Evolutionary conservation across 1,140 invertebrate genomes (phyloP).

Genomic region (Drosophila kurseongensis): DNA sequence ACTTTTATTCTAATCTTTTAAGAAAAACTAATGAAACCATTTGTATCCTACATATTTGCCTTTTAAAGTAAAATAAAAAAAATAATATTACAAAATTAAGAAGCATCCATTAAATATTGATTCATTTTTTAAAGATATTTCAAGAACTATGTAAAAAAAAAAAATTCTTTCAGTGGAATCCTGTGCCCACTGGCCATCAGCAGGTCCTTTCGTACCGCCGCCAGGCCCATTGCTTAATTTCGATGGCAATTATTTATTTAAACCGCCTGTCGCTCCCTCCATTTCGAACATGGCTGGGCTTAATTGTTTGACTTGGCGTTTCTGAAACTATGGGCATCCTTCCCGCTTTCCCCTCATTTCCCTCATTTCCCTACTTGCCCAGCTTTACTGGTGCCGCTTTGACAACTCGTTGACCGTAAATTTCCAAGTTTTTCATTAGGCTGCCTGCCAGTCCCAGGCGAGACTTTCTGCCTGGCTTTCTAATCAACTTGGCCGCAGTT

Average conservation of each 20-base stretch:
- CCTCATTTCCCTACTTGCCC: slow-evolving; percentile 20
- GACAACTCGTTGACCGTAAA: slow-evolving; percentile 82
- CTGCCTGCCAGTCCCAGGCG: slow-evolving; percentile 50
- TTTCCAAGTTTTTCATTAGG: slow-evolving; percentile 82
- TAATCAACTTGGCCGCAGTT: slow-evolving; percentile 82
- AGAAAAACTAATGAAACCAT: no score
- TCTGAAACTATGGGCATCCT: slow-evolving; percentile 62
- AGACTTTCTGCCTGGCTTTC: slow-evolving; percentile 60
- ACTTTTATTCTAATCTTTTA: no score
- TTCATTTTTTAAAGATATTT: no score
- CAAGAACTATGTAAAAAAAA: no score
- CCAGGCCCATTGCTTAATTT: slow-evolving; percentile 69
- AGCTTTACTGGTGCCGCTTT: slow-evolving; percentile 54
- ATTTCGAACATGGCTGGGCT: slow-evolving; percentile 59
- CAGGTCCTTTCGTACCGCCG: slow-evolving; percentile 1
- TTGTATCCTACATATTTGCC: no score
- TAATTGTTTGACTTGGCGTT: slow-evolving; percentile 78
- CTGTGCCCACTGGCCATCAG: slow-evolving; percentile 8
- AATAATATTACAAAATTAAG: no score
- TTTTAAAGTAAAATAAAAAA: no score
- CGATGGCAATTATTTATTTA: slow-evolving; percentile 82
- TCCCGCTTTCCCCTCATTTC: slow-evolving; percentile 6
- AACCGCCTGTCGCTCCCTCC: slow-evolving; percentile 56
- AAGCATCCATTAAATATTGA: no score
- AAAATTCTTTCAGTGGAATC: not conserved